These are phyloP conservation scores for Cossypha heuglini DNA, from an alignment of 2,797 vertebrate species.

Conservation along the genomic window DNA sequence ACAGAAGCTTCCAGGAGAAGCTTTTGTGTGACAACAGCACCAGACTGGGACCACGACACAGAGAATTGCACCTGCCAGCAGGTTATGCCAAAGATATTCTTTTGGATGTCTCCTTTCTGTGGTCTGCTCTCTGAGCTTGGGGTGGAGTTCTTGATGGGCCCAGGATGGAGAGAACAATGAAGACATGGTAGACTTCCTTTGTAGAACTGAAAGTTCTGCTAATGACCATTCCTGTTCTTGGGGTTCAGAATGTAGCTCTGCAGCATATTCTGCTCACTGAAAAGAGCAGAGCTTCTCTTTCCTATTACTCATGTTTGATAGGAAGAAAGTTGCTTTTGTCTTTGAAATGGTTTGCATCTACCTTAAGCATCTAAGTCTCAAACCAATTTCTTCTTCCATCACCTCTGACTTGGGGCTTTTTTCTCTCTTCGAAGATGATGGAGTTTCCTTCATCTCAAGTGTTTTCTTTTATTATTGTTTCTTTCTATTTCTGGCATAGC, in stretches of 20 bases:
- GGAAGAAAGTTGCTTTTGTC: background rate
- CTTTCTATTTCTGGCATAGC: background rate
- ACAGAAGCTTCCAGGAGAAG: slow-evolving; percentile 14
- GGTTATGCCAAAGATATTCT: background rate
- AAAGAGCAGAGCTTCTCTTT: background rate
- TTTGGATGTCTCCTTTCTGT: background rate
- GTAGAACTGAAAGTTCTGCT: background rate
- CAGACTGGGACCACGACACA: background rate
- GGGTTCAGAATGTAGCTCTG: background rate
- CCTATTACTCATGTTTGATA: background rate
- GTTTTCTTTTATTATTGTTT: background rate
- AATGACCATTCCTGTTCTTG: background rate
- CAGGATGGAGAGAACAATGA: background rate
- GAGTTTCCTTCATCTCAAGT: background rate
- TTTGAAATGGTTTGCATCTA: background rate
- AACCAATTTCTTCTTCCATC: background rate
- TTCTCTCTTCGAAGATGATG: background rate
- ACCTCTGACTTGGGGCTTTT: background rate
- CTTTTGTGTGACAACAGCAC: slow-evolving; percentile 7
- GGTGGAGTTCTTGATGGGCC: background rate
- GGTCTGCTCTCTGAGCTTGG: background rate
- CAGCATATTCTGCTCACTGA: background rate
- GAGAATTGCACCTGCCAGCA: background rate
- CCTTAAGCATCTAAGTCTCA: background rate
- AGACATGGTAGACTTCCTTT: background rate